Conservation (phyloP, 2,797 vertebrate genomes). For the Esox lucius region DNA sequence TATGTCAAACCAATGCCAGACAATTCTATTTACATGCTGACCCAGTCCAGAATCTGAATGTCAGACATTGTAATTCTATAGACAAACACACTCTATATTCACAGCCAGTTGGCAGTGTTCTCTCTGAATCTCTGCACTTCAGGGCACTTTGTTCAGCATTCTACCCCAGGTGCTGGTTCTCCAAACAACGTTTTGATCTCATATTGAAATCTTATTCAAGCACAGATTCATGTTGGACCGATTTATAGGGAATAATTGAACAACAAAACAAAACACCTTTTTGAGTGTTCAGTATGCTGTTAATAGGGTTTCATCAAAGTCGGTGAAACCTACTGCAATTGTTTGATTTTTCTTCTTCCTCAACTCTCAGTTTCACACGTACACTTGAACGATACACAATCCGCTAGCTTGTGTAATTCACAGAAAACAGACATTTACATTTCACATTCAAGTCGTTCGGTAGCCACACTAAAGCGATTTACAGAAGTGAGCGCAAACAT, state of each 20-base stretch:
- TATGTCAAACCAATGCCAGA: neutral
- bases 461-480: too few species aligned
- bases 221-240: neutral
- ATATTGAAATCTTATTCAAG: neutral
- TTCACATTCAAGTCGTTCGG: too few species aligned
- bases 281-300: neutral
- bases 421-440: too few species aligned
- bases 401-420: too few species aligned
- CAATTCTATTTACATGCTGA: neutral
- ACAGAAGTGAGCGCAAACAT: too few species aligned
- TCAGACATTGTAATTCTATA: constrained; percentile 4
- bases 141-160: neutral
- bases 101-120: constrained; percentile 1
- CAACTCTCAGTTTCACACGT: too few species aligned
- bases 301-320: neutral
- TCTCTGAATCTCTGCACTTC: neutral
- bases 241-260: neutral
- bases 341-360: too few species aligned
- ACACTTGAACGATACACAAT: too few species aligned
- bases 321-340: too few species aligned
- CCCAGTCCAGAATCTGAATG: constrained; percentile 12
- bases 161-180: neutral
- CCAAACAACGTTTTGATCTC: neutral
- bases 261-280: neutral
- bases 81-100: constrained; percentile 11